Evolutionary conservation across 2,888 invertebrate species (phyloP).

Genomic region (Drosophila sordidapex): DNA sequence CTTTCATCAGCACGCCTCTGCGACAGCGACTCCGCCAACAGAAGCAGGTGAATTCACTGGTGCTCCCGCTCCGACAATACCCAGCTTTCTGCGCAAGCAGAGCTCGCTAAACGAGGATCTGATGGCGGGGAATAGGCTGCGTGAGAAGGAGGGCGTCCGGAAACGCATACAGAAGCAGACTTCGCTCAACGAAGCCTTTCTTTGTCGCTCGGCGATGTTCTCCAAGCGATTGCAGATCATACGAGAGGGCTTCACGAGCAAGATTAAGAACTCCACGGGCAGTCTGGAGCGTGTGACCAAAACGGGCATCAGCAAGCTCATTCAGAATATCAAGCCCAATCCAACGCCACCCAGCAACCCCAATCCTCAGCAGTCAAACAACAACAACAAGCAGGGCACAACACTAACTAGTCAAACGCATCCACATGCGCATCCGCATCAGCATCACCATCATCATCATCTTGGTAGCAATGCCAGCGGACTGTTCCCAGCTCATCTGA

Average conservation of each 20-base stretch:
- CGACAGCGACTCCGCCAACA: conserved; percentile 4
- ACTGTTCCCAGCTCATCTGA: conserved; percentile 51
- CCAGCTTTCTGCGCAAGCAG: conserved; percentile 87
- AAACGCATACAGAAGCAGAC: conserved; percentile 95
- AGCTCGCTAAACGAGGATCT: conserved; percentile 95
- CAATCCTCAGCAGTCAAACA: conserved; percentile 29
- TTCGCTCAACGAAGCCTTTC: conserved; percentile 94
- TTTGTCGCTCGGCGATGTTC: conserved; percentile 86
- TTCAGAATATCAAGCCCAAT: conserved; percentile 90
- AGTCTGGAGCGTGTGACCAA: conserved; percentile 94
- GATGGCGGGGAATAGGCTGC: conserved; percentile 93
- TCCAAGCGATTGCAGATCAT: conserved; percentile 84
- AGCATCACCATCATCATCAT: conserved; percentile 69
- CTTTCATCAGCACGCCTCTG: conserved; percentile 36
- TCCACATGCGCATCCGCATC: conserved; percentile 55
- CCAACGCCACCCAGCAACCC: conserved; percentile 7
- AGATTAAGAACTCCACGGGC: conserved; percentile 92
- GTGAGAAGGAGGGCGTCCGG: conserved; percentile 92
- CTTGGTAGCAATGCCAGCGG: conserved; percentile 34
- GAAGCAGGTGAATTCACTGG: not conserved
- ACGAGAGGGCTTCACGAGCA: conserved; percentile 91
- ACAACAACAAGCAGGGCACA: conserved; percentile 50
- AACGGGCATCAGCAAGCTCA: conserved; percentile 92
- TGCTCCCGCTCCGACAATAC: conserved; percentile 40
- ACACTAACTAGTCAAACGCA: conserved; percentile 45